Evolutionary conservation across 2,888 invertebrate genomes (phyloP), one percentile per base, ranked within the genome.

Genomic region (Polymixis flavicincta): DNA sequence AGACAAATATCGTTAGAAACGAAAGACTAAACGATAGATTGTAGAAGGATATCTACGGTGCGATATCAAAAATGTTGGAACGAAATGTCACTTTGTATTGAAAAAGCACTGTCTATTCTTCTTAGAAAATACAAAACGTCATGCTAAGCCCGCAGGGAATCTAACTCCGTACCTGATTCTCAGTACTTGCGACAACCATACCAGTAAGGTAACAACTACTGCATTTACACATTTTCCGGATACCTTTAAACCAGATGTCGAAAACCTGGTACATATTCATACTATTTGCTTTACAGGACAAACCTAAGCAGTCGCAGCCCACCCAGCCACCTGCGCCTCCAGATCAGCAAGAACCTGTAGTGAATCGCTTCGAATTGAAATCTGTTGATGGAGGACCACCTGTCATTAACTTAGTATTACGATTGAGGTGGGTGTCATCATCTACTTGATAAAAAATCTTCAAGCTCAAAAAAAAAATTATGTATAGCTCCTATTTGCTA

Each of bases 401-500:
- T 65, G 96, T 97, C 80, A 97, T 98, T 82, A 98, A 98, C 95
- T 96, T 98, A 89, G 98, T 98, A 61, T 96, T 99, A 85, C 97
- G 98, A 92, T 98, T 99, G 97, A 97, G 98, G 98, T 66, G 19
- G 19, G 66, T 37, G n/a, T 28, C n/a, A n/a, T 60, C 0, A n/a
- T 6, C 14, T 48, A 25, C 3, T 45, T 64, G 13, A 13, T 64
- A 45, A 45, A 25, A 25, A 11, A 19, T 25, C 13, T 19, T 11
- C 42, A 45, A 11, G 42, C 4, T 37, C 3, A n/a, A n/a, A n/a
- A n/a, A n/a, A n/a, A n/a, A n/a, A n/a, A n/a, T n/a, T n/a, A n/a
- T n/a, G n/a, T n/a, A n/a, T n/a, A n/a, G n/a, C n/a, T n/a, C n/a
- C n/a, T n/a, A n/a, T n/a, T 22, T 9, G 17, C 19, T 63, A 19